A percentile compares a stretch with the other conserved stretches of the same genome.
Conservation (phyloP, 2,888 invertebrate species). For the Cancer borealis region DNA sequence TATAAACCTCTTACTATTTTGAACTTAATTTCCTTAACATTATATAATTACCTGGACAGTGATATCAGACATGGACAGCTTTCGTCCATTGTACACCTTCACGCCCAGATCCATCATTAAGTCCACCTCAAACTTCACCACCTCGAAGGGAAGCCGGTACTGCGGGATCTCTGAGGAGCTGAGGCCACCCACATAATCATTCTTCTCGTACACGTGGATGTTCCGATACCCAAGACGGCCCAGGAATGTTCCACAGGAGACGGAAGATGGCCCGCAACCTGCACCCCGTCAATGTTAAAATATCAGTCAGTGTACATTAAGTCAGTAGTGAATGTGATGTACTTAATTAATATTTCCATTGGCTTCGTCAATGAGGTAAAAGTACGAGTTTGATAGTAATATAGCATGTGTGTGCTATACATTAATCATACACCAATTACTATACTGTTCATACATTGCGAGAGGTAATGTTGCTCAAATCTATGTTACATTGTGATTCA, state of each 20-base stretch:
- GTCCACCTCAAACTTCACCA: slow-evolving; percentile 95
- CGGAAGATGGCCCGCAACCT: slow-evolving; percentile 97
- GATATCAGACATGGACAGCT: slow-evolving; percentile 86
- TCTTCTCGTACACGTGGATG: slow-evolving; percentile 95
- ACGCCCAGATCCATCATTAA: slow-evolving; percentile 96
- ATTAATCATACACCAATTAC: background rate
- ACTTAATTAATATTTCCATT: background rate
- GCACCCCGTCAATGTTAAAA: slow-evolving; percentile 79
- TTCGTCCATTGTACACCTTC: slow-evolving; percentile 86
- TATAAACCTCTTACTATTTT: background rate
- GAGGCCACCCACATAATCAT: slow-evolving; percentile 92
- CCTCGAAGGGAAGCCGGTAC: slow-evolving; percentile 91
- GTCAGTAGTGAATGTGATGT: background rate
- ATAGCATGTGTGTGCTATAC: background rate
- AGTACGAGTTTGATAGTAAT: background rate
- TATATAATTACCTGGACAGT: slow-evolving; percentile 84
- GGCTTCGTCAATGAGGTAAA: background rate
- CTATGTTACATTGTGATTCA: too few relatives aligned
- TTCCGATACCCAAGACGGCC: slow-evolving; percentile 95
- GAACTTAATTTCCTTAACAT: background rate
- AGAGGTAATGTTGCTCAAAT: too few relatives aligned
- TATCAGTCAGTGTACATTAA: background rate
- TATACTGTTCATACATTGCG: too few relatives aligned
- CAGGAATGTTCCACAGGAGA: slow-evolving; percentile 97
- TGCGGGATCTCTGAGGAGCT: slow-evolving; percentile 79